These are phyloP conservation scores for Drosophila pachea DNA, from an alignment of 1,140 invertebrate genomes.

Conservation along the genomic window DNA sequence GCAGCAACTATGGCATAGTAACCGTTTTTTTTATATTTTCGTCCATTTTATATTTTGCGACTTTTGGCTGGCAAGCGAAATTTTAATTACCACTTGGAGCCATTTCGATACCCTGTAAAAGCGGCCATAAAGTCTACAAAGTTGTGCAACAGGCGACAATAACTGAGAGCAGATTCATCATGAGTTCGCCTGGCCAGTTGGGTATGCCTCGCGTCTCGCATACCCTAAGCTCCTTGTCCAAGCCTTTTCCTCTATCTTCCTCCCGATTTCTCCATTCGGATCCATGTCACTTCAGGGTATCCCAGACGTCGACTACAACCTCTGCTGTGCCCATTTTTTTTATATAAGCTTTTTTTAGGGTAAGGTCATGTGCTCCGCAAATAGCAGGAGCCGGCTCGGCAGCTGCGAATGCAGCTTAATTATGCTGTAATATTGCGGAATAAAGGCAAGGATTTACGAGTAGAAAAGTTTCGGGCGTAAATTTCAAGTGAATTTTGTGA, in stretches of 20 bases:
- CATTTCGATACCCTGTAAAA: conserved; percentile 25
- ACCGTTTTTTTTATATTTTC: conserved; percentile 38
- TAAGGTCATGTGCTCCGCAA: conserved; percentile 38
- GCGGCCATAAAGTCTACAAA: neutral
- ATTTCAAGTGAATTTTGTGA: conserved; percentile 19
- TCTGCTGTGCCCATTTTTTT: neutral
- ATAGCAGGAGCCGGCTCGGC: conserved; percentile 5
- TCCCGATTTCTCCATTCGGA: too few relatives aligned
- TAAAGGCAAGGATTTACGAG: conserved; percentile 33
- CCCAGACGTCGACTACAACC: neutral
- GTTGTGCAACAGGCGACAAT: neutral
- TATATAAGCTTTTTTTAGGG: conserved; percentile 9
- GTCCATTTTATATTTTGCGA: conserved; percentile 26
- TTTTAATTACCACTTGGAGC: conserved; percentile 52
- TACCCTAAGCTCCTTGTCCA: too few relatives aligned
- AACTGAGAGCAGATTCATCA: neutral
- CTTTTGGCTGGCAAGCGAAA: conserved; percentile 49
- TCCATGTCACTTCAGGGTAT: conserved; percentile 1
- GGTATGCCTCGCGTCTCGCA: too few relatives aligned
- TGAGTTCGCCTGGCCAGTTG: too few relatives aligned
- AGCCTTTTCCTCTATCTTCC: too few relatives aligned
- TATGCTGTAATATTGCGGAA: conserved; percentile 46
- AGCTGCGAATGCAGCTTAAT: conserved; percentile 40
- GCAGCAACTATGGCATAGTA: conserved; percentile 42
- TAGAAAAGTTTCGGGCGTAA: conserved; percentile 12